phyloP scores from a whole-genome alignment of 2,113 vertebrate species.

The Platichthys stellatus region DNA sequence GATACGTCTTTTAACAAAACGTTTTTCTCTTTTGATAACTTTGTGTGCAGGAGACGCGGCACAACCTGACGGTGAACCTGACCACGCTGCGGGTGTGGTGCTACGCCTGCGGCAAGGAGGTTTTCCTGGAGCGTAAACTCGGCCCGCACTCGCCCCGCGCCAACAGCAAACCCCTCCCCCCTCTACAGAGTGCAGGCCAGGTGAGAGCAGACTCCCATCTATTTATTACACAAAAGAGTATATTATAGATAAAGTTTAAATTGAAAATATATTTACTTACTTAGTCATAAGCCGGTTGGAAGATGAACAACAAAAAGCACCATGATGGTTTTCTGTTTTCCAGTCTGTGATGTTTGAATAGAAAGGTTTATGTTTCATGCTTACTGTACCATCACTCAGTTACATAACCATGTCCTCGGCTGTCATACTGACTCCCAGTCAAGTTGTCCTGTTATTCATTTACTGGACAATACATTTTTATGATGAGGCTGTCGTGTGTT shows the following conservation, averaged over 20 bases:
- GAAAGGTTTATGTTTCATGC: not conserved
- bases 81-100: slow-evolving; percentile 98
- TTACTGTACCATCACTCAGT: not conserved
- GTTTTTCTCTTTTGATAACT: not conserved
- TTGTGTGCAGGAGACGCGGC: slow-evolving; percentile 87
- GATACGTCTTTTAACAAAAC: not conserved
- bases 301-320: not conserved
- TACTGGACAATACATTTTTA: slow-evolving; percentile 13
- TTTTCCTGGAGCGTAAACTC: slow-evolving; percentile 96
- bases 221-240: not conserved
- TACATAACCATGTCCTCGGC: slow-evolving; percentile 9
- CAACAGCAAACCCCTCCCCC: slow-evolving; percentile 80
- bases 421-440: not conserved
- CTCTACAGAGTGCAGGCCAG: slow-evolving; percentile 81
- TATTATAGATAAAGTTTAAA: not conserved
- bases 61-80: slow-evolving; percentile 97
- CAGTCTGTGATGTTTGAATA: not conserved
- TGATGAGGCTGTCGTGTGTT: slow-evolving; percentile 7
- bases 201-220: slow-evolving; percentile 67
- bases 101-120: slow-evolving; percentile 97
- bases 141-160: slow-evolving; percentile 82
- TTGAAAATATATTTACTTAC: not conserved
- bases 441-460: slow-evolving; percentile 20
- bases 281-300: slow-evolving; percentile 1
- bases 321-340: not conserved